Base-by-base conservation (phyloP, 2,797 vertebrate species). In the Lindbergichthys nudifrons region DNA sequence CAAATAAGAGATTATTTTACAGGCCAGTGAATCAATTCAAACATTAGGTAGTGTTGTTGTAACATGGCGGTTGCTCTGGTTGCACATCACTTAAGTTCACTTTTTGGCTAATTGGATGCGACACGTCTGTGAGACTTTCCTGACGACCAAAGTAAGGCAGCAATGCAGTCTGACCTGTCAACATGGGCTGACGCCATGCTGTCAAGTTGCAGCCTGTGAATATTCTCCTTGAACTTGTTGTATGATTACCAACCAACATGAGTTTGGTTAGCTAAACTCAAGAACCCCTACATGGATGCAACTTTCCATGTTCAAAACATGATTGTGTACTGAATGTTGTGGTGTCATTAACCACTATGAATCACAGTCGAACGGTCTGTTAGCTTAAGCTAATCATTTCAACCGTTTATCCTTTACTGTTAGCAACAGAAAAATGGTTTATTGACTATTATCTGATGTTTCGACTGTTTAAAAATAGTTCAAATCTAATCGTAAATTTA, bases 11-110 rank as follows among this genome's bases (percentile, higher is more conserved):
- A 91, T 86, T 87, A 54, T 26, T 10, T 84, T 51, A 87, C 58
- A 77, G 82, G 73, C 83, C 87, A 89, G 1, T 75, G 86, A 87
- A 48, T 79, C 86, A 79, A 88, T 91, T 91, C 81, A 90, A 48
- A 46, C 69, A 77, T 68, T 53, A 79, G 61, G 70, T 72, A 66
- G 83, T 81, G 71, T 66, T 74, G 72, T 73, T 69, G 79, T 60
- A 57, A 79, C 62, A 80, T 41, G 87, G 87, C 87, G 54, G 89
- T 91, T 90, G 86, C 87, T 90, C 88, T 80, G 88, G 80, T 87
- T 88, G 79, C 84, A 66, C 54, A 75, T 75, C 47, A 58, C 73
- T 81, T 70, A 75, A 76, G 47, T 77, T 87, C 68, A 73, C 82
- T 58, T 43, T 65, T 52, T 5, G 43, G 18, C 4, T 91, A 80